Percentiles rank a stretch among this genome's conserved stretches.
Conservation (phyloP, 2,888 invertebrate species). For the Pomacea canaliculata region DNA sequence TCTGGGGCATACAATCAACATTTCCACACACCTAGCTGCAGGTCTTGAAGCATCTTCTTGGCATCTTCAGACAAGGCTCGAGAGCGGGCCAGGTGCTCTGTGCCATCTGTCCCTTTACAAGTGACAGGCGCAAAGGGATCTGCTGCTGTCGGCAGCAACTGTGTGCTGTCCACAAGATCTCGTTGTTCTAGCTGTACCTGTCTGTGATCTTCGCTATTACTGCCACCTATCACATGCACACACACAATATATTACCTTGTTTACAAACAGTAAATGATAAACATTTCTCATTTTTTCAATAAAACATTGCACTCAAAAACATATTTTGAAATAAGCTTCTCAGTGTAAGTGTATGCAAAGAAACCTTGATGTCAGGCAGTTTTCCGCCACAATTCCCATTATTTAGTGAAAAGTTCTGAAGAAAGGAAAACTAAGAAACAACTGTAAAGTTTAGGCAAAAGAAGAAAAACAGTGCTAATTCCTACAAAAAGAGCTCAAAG, state of each 20-base stretch:
- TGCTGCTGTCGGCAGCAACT: not conserved
- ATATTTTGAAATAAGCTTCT: too few relatives aligned
- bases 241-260: not conserved
- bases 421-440: not conserved
- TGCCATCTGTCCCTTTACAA: constrained; percentile 2
- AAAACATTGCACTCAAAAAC: too few relatives aligned
- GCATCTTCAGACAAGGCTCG: constrained; percentile 34
- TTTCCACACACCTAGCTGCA: constrained; percentile 27
- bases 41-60: constrained; percentile 34
- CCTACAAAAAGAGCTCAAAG: not conserved
- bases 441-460: not conserved
- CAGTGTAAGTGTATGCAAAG: not conserved
- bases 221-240: not conserved
- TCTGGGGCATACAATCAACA: too few relatives aligned
- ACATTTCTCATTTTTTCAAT: too few relatives aligned
- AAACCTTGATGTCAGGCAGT: too few relatives aligned
- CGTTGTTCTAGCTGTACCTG: not conserved
- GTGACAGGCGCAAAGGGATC: not conserved
- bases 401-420: not conserved
- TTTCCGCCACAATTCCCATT: not conserved
- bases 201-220: not conserved
- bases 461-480: too few relatives aligned
- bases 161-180: constrained; percentile 6
- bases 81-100: constrained; percentile 16
- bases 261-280: too few relatives aligned